Base-by-base conservation (phyloP, 2,888 invertebrate species). In the Poecilobothrus nobilitatus region DNA sequence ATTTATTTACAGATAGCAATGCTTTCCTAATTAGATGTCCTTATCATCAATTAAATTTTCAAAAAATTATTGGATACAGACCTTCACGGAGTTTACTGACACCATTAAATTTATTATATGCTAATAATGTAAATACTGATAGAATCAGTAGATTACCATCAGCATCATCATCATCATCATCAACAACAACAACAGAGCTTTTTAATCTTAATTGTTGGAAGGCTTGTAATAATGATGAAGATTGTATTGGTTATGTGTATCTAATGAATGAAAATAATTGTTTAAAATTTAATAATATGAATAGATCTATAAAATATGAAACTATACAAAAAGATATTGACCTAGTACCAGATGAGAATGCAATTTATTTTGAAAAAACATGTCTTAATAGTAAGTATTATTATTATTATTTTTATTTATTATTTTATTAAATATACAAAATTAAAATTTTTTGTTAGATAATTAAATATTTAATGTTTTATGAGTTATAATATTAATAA, bases 51-150 rank as follows among this genome's bases (percentile, higher is more conserved):
- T 71, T 81, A 75, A 79, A 80, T 71, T 75, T 81, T 72, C 80
- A 81, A 73, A 81, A 81, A 72, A 79, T 80, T 67, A 76, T 81
- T 20, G 81, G 81, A 9, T 81, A 78, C 74, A 79, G 81, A 2
- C 81, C 81, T 7, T 76, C 79, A 1, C 65, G 75, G 10, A 77
- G 78, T 33, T 76, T 76, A 67, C 71, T 80, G 6, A 76, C 73
- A 18, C 75, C 75, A 66, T 71, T 71, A 12, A 80, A 80, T 70
- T 72, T 78, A 34, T 76, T 80, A 68, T 76, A 79, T 69, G 71
- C 74, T 12, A 75, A 37, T 10, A 9, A 37, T 22, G 27, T 15
- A 3, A 18, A 44, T 22, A 44, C 8, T 21, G 73, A 71, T 9
- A 75, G 72, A 20, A 71, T 72, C 62, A 66, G 70, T 18, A 64